Conservation (phyloP, 1,140 invertebrate species). For the Drosophila triauraria region DNA sequence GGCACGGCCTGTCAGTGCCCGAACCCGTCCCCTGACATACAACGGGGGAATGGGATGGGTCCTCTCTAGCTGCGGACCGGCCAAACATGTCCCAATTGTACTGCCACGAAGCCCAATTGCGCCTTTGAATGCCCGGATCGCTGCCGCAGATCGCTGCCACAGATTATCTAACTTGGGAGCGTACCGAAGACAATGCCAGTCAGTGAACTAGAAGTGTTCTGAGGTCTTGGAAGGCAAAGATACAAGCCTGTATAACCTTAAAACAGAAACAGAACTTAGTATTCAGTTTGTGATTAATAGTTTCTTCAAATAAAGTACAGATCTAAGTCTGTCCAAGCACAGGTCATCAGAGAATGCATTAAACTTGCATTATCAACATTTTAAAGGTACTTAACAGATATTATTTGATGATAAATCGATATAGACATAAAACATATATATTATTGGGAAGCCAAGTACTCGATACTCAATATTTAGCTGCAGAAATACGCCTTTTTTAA, state of each 20-base stretch:
- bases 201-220: not conserved
- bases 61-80: constrained; percentile 15
- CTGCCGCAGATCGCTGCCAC: constrained; percentile 20
- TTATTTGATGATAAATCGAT: too few relatives aligned
- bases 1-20: constrained; percentile 20
- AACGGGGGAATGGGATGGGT: constrained; percentile 2
- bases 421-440: too few relatives aligned
- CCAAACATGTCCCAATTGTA: constrained; percentile 51
- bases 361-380: not conserved
- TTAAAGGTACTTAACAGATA: too few relatives aligned
- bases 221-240: not conserved
- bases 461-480: too few relatives aligned
- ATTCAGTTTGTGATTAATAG: too few relatives aligned
- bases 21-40: not conserved
- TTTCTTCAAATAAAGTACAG: too few relatives aligned
- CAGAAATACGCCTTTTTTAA: too few relatives aligned
- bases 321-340: too few relatives aligned
- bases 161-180: constrained; percentile 40
- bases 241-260: not conserved
- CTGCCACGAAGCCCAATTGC: constrained; percentile 24
- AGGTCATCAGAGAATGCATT: not conserved
- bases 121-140: constrained; percentile 25
- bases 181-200: not conserved
- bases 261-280: too few relatives aligned
- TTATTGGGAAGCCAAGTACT: too few relatives aligned